Conservation (phyloP, 2,113 vertebrate species). For the Epinephelus moara region DNA sequence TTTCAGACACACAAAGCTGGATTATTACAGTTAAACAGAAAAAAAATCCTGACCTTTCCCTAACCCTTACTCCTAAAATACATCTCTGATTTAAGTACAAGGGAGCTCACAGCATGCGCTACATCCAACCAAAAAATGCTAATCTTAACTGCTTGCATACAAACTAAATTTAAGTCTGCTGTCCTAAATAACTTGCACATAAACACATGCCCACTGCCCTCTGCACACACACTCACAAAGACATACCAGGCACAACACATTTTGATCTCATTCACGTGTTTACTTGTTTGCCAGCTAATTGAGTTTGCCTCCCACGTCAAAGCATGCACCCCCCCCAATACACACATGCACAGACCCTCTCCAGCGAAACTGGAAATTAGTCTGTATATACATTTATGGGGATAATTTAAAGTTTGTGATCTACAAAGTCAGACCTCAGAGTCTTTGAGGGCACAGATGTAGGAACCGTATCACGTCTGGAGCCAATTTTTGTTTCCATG, state of each 20-base stretch:
- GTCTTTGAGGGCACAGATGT: conserved; percentile 80
- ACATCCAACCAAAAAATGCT: conserved; percentile 6
- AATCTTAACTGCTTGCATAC: conserved; percentile 34
- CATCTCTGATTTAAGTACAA: conserved; percentile 5
- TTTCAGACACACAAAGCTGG: not conserved
- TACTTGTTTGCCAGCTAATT: conserved; percentile 58
- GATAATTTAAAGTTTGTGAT: conserved; percentile 78
- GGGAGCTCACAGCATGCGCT: not conserved
- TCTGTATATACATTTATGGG: conserved; percentile 71
- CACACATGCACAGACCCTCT: conserved; percentile 12
- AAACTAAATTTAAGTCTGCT: conserved; percentile 13
- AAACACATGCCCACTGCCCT: not conserved
- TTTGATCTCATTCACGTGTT: conserved; percentile 58
- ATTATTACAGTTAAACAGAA: not conserved
- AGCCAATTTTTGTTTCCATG: conserved; percentile 72
- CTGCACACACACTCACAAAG: not conserved
- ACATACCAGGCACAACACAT: conserved; percentile 32
- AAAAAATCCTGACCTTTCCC: not conserved
- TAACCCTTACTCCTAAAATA: not conserved
- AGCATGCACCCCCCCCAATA: not conserved
- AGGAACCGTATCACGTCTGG: conserved; percentile 65
- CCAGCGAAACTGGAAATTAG: conserved; percentile 57
- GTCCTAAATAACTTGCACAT: conserved; percentile 3
- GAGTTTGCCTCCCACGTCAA: conserved; percentile 47
- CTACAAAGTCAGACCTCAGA: conserved; percentile 80